A percentile compares a stretch with the other conserved stretches of the same genome.
Evolutionary conservation across 1,140 invertebrate genomes (phyloP).

Genomic region (Bilobella aurantiaca): DNA sequence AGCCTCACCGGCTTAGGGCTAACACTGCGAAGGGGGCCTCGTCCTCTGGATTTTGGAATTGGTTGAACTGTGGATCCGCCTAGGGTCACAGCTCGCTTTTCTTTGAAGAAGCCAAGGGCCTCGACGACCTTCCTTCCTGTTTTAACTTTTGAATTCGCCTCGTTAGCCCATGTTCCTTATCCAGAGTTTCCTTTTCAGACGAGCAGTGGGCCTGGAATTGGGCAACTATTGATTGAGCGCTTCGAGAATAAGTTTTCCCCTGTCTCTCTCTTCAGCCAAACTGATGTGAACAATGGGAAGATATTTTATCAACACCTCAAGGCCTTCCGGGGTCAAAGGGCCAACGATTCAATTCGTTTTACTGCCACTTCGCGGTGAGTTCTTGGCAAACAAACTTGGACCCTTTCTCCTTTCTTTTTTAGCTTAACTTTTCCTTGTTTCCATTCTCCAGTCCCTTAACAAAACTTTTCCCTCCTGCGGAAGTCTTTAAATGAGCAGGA

Average conservation of each 20-base stretch:
- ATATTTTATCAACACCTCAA: constrained; percentile 33
- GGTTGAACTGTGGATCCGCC: too few species aligned
- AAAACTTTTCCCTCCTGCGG: background rate
- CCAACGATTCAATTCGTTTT: constrained; percentile 25
- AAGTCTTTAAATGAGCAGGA: background rate
- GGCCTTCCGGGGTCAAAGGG: constrained; percentile 21
- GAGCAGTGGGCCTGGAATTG: constrained; percentile 22
- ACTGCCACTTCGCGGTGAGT: constrained; percentile 27
- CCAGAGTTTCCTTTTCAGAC: constrained; percentile 12
- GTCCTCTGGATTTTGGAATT: too few species aligned
- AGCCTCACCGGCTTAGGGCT: background rate
- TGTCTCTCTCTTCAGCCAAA: constrained; percentile 26
- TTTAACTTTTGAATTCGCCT: background rate
- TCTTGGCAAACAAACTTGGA: background rate
- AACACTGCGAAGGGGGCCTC: too few species aligned
- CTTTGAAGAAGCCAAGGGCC: too few species aligned
- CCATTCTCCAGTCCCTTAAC: background rate
- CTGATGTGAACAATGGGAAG: constrained; percentile 35
- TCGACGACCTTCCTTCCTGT: background rate
- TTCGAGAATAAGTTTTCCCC: constrained; percentile 27
- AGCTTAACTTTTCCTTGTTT: background rate
- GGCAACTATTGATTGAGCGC: constrained; percentile 29
- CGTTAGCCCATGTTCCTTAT: background rate
- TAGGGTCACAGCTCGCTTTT: too few species aligned
- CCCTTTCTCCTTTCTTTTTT: background rate